Conservation (phyloP, 2,797 vertebrate genomes). For the Tragopan temminckii region DNA sequence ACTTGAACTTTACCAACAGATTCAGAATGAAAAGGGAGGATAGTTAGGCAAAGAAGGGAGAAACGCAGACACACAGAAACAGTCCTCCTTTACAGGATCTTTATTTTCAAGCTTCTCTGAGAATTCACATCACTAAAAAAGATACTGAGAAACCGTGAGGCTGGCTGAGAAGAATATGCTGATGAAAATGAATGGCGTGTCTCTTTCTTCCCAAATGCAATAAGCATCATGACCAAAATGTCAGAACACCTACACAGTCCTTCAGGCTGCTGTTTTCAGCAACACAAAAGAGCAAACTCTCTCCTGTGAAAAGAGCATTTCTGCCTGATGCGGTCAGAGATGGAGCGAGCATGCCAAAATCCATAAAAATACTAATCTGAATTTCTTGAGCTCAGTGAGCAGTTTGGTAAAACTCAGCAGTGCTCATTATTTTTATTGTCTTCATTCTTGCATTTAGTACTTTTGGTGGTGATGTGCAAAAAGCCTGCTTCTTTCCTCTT, state of each 20-base stretch:
- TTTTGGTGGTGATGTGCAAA: background rate
- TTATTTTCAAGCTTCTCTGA: background rate
- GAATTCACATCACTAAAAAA: background rate
- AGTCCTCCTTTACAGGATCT: background rate
- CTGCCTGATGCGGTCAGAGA: background rate
- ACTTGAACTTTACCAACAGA: background rate
- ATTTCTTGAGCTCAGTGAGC: background rate
- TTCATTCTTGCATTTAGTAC: background rate
- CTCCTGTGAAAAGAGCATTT: background rate
- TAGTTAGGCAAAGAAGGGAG: background rate
- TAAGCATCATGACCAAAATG: background rate
- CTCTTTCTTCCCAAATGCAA: conserved; percentile 19
- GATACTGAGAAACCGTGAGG: background rate
- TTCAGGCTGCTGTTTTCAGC: conserved; percentile 28
- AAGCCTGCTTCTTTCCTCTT: background rate
- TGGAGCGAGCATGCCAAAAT: background rate
- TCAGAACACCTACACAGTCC: conserved; percentile 50
- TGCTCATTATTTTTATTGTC: background rate
- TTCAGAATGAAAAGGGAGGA: background rate
- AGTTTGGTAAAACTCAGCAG: background rate
- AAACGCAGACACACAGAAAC: background rate
- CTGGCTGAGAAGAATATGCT: background rate
- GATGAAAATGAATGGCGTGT: background rate
- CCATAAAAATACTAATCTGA: background rate
- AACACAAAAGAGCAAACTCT: conserved; percentile 27